Percentiles rank a stretch among this genome's conserved stretches.
These are phyloP conservation scores for Pseudomyrmex concolor DNA, from an alignment of 1,140 invertebrate genomes.

Conservation along the genomic window DNA sequence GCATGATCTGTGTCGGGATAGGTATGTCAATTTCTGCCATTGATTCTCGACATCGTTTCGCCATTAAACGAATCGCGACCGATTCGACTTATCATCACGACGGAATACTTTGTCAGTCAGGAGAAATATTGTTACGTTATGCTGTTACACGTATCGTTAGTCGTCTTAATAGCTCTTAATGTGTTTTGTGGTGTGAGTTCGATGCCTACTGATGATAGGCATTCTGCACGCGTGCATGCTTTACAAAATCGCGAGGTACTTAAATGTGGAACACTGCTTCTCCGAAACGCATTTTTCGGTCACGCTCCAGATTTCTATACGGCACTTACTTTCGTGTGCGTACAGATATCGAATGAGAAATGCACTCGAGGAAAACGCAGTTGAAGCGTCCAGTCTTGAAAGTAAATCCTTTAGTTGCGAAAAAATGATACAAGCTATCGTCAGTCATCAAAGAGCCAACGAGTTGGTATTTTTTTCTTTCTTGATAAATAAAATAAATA, in stretches of 20 bases:
- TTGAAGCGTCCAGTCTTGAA: not conserved
- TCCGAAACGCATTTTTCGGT: not conserved
- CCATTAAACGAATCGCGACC: constrained; percentile 35
- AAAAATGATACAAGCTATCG: not conserved
- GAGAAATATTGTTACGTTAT: constrained; percentile 41
- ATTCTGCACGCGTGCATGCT: not conserved
- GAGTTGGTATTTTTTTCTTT: constrained; percentile 13
- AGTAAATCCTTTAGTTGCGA: not conserved
- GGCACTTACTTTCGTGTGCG: not conserved
- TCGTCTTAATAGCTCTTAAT: not conserved
- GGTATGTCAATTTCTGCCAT: not conserved
- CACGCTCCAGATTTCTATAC: not conserved
- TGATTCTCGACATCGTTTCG: constrained; percentile 25
- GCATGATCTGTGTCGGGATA: not conserved
- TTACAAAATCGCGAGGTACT: constrained; percentile 35
- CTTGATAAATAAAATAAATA: no score
- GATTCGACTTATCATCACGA: not conserved
- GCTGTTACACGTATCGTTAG: constrained; percentile 18
- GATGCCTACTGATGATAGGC: not conserved
- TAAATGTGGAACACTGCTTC: no score
- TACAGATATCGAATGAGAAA: constrained; percentile 15
- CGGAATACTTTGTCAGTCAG: constrained; percentile 39
- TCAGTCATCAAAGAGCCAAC: constrained; percentile 10
- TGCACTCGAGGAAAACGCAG: not conserved
- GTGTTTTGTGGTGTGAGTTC: not conserved